Percentiles rank a stretch among this genome's conserved stretches.
Evolutionary conservation across 2,797 vertebrate species (phyloP).

Genomic region (Buceros bicornis): DNA sequence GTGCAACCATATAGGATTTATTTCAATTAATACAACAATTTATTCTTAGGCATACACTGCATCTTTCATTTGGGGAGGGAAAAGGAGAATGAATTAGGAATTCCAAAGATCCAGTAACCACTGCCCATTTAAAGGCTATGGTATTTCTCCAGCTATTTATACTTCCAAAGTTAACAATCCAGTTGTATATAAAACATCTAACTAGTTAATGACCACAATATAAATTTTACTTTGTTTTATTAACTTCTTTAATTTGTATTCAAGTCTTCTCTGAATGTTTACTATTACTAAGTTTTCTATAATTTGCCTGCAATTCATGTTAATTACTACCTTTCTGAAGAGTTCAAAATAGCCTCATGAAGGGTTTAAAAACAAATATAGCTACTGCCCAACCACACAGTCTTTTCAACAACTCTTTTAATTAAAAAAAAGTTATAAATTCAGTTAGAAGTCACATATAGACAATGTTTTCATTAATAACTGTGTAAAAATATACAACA

Average conservation of each 20-base stretch:
- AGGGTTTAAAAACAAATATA: not conserved
- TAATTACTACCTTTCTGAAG: not conserved
- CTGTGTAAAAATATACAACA: not conserved
- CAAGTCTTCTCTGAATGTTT: not conserved
- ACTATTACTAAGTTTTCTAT: not conserved
- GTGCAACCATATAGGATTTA: not conserved
- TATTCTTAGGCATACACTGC: not conserved
- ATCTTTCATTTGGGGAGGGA: not conserved
- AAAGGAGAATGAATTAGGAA: not conserved
- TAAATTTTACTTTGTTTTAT: not conserved
- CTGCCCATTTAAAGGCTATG: not conserved
- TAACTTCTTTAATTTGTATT: not conserved
- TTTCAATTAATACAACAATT: not conserved
- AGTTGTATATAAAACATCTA: not conserved
- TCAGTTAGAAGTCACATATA: not conserved
- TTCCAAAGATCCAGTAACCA: not conserved
- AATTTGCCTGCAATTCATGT: not conserved
- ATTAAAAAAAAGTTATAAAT: not conserved
- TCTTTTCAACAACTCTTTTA: not conserved
- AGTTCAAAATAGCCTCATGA: not conserved
- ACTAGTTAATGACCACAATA: not conserved
- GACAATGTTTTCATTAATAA: not conserved
- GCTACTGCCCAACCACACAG: not conserved
- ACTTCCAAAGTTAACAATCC: not conserved
- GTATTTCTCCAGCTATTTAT: conserved; percentile 23